phyloP scores from a whole-genome alignment of 2,113 vertebrate species.

The Centropus bengalensis region DNA sequence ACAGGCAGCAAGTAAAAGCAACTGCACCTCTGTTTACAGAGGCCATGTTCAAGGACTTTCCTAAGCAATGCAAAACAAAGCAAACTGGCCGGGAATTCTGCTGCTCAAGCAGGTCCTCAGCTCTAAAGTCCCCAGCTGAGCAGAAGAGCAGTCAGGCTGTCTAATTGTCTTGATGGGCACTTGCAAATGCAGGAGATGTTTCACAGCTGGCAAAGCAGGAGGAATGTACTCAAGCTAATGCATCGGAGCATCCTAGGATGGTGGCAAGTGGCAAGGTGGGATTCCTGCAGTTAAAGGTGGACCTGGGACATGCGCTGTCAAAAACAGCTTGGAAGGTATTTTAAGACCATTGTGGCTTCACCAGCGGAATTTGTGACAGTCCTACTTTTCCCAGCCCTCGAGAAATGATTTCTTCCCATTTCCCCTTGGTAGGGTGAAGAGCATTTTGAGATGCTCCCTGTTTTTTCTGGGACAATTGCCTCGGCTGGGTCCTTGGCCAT shows the following conservation, averaged over 20 bases:
- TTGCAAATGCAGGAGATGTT: rapidly evolving
- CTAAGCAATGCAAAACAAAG: not conserved
- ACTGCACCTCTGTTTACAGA: not conserved
- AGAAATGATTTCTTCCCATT: constrained; percentile 28
- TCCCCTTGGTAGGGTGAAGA: not conserved
- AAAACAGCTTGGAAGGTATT: constrained; percentile 47
- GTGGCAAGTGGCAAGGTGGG: not conserved
- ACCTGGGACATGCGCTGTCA: not conserved
- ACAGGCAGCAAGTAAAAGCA: not conserved
- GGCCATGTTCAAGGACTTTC: not conserved
- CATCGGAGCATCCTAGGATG: constrained; percentile 31
- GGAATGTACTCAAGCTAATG: not conserved
- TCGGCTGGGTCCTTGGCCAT: not conserved
- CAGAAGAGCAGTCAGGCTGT: not conserved
- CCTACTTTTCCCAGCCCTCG: not conserved
- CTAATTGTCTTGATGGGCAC: not conserved
- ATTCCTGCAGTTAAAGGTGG: not conserved
- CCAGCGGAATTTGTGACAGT: not conserved
- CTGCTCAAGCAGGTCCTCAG: not conserved
- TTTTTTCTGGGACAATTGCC: not conserved
- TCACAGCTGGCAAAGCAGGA: not conserved
- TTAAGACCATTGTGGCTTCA: constrained; percentile 29
- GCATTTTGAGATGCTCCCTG: not conserved
- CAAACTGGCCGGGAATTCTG: not conserved
- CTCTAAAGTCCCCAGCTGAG: not conserved